Percentiles rank a stretch among this genome's conserved stretches.
Conservation (phyloP, 2,888 invertebrate species). For the Oligia strigilis region DNA sequence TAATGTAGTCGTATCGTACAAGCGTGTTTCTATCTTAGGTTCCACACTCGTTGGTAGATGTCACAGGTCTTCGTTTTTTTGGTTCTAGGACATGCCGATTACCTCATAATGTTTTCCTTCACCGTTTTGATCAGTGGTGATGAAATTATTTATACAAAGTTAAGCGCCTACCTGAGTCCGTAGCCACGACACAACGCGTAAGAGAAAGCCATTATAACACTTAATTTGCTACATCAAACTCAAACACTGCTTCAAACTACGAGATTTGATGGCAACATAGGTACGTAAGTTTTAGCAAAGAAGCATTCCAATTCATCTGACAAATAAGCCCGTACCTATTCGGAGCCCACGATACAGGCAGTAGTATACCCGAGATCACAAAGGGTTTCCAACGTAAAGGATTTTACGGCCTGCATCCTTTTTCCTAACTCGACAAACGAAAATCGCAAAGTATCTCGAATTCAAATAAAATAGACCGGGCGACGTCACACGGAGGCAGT, state of each 20-base stretch:
- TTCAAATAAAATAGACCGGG: slow-evolving; percentile 52
- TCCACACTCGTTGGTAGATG: too few relatives aligned
- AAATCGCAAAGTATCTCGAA: slow-evolving; percentile 46
- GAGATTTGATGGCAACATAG: neutral
- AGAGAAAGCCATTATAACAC: neutral
- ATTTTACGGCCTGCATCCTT: slow-evolving; percentile 44
- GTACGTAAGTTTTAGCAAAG: neutral
- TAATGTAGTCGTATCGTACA: too few relatives aligned
- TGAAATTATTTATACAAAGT: too few relatives aligned
- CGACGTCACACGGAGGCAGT: slow-evolving; percentile 37
- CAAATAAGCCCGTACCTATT: slow-evolving; percentile 23
- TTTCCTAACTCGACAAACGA: slow-evolving; percentile 31
- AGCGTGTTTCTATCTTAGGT: too few relatives aligned
- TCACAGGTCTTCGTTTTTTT: neutral
- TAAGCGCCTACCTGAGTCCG: too few relatives aligned
- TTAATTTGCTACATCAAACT: neutral
- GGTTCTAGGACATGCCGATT: too few relatives aligned
- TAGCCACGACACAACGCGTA: too few relatives aligned
- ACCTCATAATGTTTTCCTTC: too few relatives aligned
- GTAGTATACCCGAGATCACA: slow-evolving; percentile 30
- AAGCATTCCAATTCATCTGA: slow-evolving; percentile 15
- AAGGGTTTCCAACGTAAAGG: slow-evolving; percentile 40
- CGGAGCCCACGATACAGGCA: slow-evolving; percentile 8
- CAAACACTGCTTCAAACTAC: too few relatives aligned
- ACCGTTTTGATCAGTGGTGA: neutral